Percentiles rank a stretch among this genome's conserved stretches.
phyloP scores from a whole-genome alignment of 2,113 vertebrate species.

The Microcebus ravelobensis region DNA sequence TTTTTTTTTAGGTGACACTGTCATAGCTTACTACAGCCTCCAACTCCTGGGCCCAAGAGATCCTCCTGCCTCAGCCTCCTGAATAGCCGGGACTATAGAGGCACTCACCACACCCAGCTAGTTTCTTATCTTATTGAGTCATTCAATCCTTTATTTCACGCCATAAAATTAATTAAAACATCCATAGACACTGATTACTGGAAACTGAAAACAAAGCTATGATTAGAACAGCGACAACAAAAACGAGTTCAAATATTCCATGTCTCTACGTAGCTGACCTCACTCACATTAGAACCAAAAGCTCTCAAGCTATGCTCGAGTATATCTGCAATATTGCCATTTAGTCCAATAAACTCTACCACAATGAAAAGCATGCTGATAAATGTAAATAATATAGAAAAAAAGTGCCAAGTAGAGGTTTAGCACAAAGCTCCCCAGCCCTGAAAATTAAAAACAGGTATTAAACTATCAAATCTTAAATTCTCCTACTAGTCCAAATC shows the following conservation, averaged over 20 bases:
- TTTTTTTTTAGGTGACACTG: no score
- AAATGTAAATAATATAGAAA: not conserved
- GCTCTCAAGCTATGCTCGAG: not conserved
- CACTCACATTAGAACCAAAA: not conserved
- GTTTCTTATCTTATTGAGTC: conserved; percentile 28
- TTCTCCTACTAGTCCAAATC: conserved; percentile 66
- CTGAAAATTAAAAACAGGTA: conserved; percentile 21
- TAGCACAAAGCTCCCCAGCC: not conserved
- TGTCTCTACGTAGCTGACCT: not conserved
- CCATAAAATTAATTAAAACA: not conserved
- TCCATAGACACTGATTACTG: not conserved
- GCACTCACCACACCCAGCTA: not conserved
- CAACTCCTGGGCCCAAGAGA: no score
- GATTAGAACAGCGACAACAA: conserved; percentile 1
- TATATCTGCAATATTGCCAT: not conserved
- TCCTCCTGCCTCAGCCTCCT: no score
- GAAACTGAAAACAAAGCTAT: conserved; percentile 40
- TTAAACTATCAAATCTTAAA: not conserved
- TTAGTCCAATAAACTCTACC: not conserved
- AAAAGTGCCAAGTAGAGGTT: not conserved
- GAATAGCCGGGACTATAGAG: no score
- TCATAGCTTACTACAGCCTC: no score
- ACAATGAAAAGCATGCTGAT: not conserved
- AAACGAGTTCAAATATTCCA: not conserved
- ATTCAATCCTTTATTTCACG: not conserved